A percentile compares a stretch with the other conserved stretches of the same genome.
phyloP scores from a whole-genome alignment of 2,797 vertebrate species.

The Gallirallus australis region DNA sequence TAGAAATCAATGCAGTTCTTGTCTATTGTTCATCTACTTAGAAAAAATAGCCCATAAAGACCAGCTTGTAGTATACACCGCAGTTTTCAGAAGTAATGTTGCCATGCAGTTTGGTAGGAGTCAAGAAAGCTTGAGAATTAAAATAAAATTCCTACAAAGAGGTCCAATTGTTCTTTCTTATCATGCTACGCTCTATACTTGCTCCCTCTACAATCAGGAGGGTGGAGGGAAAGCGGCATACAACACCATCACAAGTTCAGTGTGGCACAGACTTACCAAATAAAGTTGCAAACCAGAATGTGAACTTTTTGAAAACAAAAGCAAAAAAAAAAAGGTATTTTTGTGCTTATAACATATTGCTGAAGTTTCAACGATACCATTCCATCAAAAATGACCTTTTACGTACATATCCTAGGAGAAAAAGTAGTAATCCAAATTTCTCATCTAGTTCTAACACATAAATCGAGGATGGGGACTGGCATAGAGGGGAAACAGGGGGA shows the following conservation, averaged over 20 bases:
- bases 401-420: neutral
- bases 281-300: too few species aligned
- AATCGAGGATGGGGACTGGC: neutral
- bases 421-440: too few species aligned
- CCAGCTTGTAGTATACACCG: neutral
- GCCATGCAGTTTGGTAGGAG: neutral
- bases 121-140: neutral
- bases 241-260: too few species aligned
- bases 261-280: too few species aligned
- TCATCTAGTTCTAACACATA: neutral
- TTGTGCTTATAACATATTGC: neutral
- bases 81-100: neutral
- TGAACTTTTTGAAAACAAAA: too few species aligned
- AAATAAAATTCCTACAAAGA: neutral
- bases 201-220: neutral
- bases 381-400: neutral
- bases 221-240: too few species aligned
- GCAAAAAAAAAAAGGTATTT: too few species aligned
- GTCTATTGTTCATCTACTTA: neutral
- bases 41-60: neutral
- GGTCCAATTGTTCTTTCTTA: neutral
- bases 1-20: neutral
- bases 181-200: neutral
- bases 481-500: too few species aligned
- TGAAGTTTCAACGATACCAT: neutral